These are phyloP conservation scores for Choreutis nemorana DNA, from an alignment of 2,888 invertebrate genomes.

Conservation along the genomic window DNA sequence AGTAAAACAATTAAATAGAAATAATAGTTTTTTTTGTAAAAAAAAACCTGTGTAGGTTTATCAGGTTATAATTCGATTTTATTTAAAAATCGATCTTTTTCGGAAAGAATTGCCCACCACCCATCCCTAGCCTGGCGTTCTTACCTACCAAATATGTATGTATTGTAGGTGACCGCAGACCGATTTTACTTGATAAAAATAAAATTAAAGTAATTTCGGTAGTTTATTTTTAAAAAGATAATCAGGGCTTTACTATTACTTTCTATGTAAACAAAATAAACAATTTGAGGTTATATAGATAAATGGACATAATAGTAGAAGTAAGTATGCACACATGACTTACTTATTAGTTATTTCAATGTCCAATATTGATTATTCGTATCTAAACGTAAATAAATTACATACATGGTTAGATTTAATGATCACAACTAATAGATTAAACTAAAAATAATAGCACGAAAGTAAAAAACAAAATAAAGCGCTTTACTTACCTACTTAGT, in stretches of 20 bases:
- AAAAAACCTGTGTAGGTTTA: conserved; percentile 7
- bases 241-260: conserved; percentile 7
- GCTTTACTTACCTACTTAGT: conserved; percentile 10
- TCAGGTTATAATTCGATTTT: conserved; percentile 6
- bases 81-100: conserved; percentile 6
- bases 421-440: conserved; percentile 9
- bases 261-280: conserved; percentile 9
- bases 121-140: conserved; percentile 7
- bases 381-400: conserved; percentile 3
- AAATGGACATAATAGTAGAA: conserved; percentile 7
- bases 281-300: conserved; percentile 10
- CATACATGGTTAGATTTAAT: conserved; percentile 4
- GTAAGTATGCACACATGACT: conserved; percentile 7
- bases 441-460: conserved; percentile 13
- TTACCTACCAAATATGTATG: background rate
- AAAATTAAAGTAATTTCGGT: conserved; percentile 7
- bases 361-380: conserved; percentile 8
- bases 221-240: conserved; percentile 8
- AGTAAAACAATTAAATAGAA: conserved; percentile 1
- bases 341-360: conserved; percentile 11
- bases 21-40: conserved; percentile 5
- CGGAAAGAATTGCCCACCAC: conserved; percentile 7
- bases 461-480: conserved; percentile 12
- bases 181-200: conserved; percentile 7
- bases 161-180: background rate